Percentiles rank a stretch among this genome's conserved stretches.
phyloP scores from a whole-genome alignment of 2,797 vertebrate genomes.

The Etheostoma perlongum region DNA sequence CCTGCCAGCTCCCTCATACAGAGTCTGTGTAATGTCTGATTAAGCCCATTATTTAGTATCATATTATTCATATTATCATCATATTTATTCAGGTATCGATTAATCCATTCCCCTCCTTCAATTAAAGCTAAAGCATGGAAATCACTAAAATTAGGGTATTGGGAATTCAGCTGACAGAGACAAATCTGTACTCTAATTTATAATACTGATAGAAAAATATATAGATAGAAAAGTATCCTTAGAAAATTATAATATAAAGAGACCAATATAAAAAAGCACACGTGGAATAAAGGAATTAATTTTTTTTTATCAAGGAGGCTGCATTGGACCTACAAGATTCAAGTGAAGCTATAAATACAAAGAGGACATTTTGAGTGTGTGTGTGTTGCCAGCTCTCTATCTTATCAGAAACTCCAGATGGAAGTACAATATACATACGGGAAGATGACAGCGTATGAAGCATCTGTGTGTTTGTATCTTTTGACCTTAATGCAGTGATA shows the following conservation, averaged over 20 bases:
- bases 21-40: too few relatives aligned
- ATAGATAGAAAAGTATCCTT: too few relatives aligned
- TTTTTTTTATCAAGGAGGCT: not conserved
- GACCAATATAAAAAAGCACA: not conserved
- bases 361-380: not conserved
- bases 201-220: too few relatives aligned
- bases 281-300: not conserved
- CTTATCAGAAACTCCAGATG: conserved; percentile 57
- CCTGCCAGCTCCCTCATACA: too few relatives aligned
- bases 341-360: conserved; percentile 9
- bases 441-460: conserved; percentile 24
- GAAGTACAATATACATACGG: conserved; percentile 20
- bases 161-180: not conserved
- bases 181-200: not conserved
- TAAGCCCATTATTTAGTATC: not conserved
- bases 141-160: not conserved
- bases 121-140: not conserved
- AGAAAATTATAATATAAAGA: not conserved
- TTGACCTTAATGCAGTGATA: conserved; percentile 7
- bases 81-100: not conserved
- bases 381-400: conserved; percentile 3
- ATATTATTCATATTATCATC: not conserved
- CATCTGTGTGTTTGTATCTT: conserved; percentile 29
- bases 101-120: not conserved
- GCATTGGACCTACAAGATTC: not conserved